Base-by-base conservation (phyloP, 2,113 vertebrate species). In the Acanthisitta chloris region DNA sequence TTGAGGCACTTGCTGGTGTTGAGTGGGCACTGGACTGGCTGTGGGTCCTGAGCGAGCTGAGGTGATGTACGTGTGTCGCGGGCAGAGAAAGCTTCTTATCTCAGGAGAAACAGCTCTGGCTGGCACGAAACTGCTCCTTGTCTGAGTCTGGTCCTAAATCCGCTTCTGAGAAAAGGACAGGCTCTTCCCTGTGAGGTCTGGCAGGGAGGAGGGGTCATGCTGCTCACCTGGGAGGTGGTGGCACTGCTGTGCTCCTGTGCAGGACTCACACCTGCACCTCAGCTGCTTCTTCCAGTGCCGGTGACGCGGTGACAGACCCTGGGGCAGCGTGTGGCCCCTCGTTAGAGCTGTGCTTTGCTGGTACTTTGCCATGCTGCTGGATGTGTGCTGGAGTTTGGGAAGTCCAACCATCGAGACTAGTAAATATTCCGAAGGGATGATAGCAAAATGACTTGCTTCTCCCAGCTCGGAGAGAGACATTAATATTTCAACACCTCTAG, bases 401-500 rank as follows among this genome's bases (percentile, higher is more conserved):
- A 90, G 94, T 77, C 81, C 92, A 52, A 83, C 38, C 31, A 58
- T 55, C 48, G 8, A 81, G 74, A 14, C 21, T 21, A 5, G 94
- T 86, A 94, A 95, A 96, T 88, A 92, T 94, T 84, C 79, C 0
- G 2, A n/a, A 69, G 62, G 90, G 76, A 36, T 74, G 94, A 90
- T 73, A 38, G 85, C 89, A 80, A 96, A 96, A 91, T 82, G 86
- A 88, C 94, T 96, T 16, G 57, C 52, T 86, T 88, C 90, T 92
- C 90, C 81, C 59, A n/a, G 86, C 81, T 82, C 76, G 17, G 92
- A 78, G 42, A 55, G 67, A 91, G 91, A 79, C 40, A 73, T 96
- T 97, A 95, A 96, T 96, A 95, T 93, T 94, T 96, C 96, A 83
- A 52, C 92, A 86, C 87, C 67, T 55, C 92, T 45, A 42, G 90